Base-by-base conservation (phyloP, 2,888 invertebrate species). In the Pandemis corylana region DNA sequence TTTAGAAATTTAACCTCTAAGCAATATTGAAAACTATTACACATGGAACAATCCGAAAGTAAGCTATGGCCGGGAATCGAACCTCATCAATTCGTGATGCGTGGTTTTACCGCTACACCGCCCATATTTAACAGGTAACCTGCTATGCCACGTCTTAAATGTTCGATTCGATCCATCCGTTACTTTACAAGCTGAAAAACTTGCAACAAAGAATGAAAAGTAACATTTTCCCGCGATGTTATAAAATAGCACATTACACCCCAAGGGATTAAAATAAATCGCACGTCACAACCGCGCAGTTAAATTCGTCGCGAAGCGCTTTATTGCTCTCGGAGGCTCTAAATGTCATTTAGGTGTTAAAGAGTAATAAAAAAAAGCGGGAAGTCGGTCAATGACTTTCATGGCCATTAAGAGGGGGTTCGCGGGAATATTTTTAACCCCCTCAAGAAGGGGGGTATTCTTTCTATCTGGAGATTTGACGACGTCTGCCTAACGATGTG, bases 311-410 rank as follows among this genome's bases (percentile, higher is more conserved):
- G n/a, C 15, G 51, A 51, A 66, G 10, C 51, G n/a, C 51, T 53
- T 67, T 67, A 67, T 67, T 41, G n/a, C 66, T 67, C 10, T 53
- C 41, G 51, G 49, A 53, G 36, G 53, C 49, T 67, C 53, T 67
- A 41, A 67, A 67, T 67, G 66, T 53, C 66, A 67, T 12, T 67
- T 53, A 41, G 53, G 66, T 53, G 66, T 67, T 67, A 67, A 67
- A 53, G 53, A 41, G 66, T n/a, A 67, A 53, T 67, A 67, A 67
- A 66, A 51, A 65, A 66, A 66, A 28, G 49, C 28, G 49, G 36
- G 46, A 66, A 67, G 41, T 67, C 67, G 67, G 67, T 67, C 67
- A 67, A 53, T 53, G 67, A 49, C 64, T 59, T 59, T 28, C 44
- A 28, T n/a, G 67, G 41, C 41, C 53, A 53, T 67, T 41, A 53